phyloP scores from a whole-genome alignment of 2,888 invertebrate species.

The Steinernema hermaphroditum region DNA sequence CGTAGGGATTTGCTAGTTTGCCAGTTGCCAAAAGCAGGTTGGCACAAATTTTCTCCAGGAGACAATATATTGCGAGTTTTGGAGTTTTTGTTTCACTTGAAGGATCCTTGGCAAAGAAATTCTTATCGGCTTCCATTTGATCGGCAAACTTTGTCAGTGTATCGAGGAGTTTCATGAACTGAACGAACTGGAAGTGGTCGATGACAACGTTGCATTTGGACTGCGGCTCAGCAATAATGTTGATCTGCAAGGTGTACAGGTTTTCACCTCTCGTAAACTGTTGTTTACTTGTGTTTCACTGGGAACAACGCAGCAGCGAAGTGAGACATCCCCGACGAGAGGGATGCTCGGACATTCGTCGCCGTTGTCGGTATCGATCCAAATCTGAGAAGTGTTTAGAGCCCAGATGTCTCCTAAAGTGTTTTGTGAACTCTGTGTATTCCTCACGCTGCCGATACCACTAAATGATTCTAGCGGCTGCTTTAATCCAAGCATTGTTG shows the following conservation, averaged over 20 bases:
- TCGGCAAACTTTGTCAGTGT: constrained; percentile 49
- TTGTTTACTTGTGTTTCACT: constrained; percentile 38
- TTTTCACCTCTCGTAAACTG: constrained; percentile 19
- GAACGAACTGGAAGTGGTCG: constrained; percentile 64
- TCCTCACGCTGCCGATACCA: not conserved
- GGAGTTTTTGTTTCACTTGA: not conserved
- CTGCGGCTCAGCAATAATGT: constrained; percentile 45
- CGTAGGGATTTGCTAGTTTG: not conserved
- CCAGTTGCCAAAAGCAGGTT: constrained; percentile 29
- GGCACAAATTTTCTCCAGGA: constrained; percentile 40
- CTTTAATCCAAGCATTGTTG: constrained; percentile 7
- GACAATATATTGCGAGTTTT: constrained; percentile 6
- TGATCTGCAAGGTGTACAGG: constrained; percentile 33
- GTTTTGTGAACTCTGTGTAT: too few species aligned
- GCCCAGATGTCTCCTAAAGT: constrained; percentile 6
- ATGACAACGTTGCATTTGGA: constrained; percentile 51
- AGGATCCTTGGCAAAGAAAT: constrained; percentile 44
- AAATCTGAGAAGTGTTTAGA: constrained; percentile 49
- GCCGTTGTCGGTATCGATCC: constrained; percentile 58
- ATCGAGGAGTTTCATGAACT: constrained; percentile 41
- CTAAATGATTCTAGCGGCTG: not conserved
- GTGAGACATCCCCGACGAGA: constrained; percentile 50
- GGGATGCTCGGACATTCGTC: constrained; percentile 45
- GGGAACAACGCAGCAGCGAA: constrained; percentile 42
- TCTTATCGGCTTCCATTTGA: constrained; percentile 50